Conservation (phyloP, 2,113 vertebrate genomes). For the Myanophis thanlyinensis region DNA sequence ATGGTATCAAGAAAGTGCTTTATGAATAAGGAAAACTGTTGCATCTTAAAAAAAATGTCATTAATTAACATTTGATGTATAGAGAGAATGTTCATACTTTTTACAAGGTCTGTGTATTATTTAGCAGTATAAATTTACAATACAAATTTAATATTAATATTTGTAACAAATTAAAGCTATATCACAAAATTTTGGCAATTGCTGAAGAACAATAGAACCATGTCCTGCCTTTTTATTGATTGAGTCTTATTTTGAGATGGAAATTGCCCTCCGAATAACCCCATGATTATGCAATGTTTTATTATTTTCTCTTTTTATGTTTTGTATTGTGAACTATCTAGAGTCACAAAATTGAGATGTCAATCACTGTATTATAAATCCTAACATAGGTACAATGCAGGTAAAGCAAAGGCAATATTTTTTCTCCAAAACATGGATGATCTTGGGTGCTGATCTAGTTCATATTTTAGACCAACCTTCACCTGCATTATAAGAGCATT, state of each 20-base stretch:
- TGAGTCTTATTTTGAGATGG: not conserved
- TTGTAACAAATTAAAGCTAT: not conserved
- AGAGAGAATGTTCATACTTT: not conserved
- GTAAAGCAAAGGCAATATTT: not conserved
- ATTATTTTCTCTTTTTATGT: not conserved
- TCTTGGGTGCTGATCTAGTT: not conserved
- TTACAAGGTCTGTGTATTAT: not conserved
- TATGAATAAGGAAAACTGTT: not conserved
- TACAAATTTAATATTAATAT: not conserved
- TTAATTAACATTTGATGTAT: conserved; percentile 6
- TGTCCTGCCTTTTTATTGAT: not conserved
- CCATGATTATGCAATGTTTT: not conserved
- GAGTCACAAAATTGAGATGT: not conserved
- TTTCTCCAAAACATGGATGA: not conserved
- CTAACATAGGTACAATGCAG: not conserved
- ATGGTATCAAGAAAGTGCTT: not conserved
- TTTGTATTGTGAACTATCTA: not conserved
- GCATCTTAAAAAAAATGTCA: not conserved
- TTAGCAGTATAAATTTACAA: not conserved
- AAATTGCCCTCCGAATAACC: not conserved
- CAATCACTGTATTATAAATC: not conserved
- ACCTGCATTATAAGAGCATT: not conserved
- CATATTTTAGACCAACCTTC: not conserved
- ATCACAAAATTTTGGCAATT: not conserved
- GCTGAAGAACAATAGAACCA: not conserved